Conservation (phyloP, 1,140 invertebrate genomes). For the Maconellicoccus hirsutus region DNA sequence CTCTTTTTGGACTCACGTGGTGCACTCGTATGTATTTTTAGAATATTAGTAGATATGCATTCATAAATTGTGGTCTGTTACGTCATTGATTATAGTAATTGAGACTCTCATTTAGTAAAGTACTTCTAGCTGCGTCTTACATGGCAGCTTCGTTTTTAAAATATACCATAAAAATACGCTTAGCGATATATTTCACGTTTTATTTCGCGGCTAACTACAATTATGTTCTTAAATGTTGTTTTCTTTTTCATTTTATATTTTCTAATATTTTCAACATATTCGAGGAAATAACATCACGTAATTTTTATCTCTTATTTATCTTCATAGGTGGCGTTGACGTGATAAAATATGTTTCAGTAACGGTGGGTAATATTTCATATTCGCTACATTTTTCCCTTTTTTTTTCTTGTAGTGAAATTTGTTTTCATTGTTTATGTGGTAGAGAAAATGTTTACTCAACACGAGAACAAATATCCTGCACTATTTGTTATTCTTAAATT, state of each 20-base stretch:
- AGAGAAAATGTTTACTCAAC: not conserved
- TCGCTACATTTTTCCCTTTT: not conserved
- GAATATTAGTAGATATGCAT: no score
- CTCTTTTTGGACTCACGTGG: no score
- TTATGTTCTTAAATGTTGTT: not conserved
- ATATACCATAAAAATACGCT: no score
- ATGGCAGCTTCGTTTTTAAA: no score
- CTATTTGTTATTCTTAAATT: not conserved
- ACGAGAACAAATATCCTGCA: not conserved
- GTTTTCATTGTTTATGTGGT: not conserved
- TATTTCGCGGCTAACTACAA: not conserved
- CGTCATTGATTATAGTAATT: no score
- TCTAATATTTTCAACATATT: not conserved
- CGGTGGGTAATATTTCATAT: conserved; percentile 3
- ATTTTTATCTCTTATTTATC: not conserved
- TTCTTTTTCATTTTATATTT: not conserved
- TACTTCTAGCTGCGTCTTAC: no score
- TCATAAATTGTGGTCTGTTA: no score
- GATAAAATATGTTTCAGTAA: not conserved
- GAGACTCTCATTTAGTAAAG: no score
- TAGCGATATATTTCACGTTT: not conserved
- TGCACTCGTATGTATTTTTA: no score
- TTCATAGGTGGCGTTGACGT: conserved; percentile 7
- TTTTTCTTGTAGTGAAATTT: not conserved
- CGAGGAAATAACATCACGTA: not conserved